Base-by-base conservation (phyloP, 2,113 vertebrate genomes). In the Chamaetylas fuelleborni region DNA sequence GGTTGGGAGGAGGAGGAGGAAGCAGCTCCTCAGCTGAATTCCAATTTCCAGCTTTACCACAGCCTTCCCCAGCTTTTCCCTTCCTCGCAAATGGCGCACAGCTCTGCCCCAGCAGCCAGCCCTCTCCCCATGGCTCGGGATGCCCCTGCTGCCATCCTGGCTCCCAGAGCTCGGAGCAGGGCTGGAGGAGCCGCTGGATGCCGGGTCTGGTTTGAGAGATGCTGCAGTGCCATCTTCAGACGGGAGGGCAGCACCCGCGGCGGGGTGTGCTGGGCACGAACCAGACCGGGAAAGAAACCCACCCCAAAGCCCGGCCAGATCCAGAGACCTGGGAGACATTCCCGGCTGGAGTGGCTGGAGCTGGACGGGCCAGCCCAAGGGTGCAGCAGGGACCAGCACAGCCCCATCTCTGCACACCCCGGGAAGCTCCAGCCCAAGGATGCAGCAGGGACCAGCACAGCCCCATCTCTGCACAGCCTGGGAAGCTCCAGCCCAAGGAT, bases 221-320 rank as follows among this genome's bases (percentile, higher is more conserved):
- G 88, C 11, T 93, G 88, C 93, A 97, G 92, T 93, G 96, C 96
- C 97, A 97, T 71, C 97, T 96, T 96, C 96, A 97, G 96, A 93
- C 93, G 76, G 95, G 57, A 86, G 71, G 91, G 85, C 91, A 82
- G 84, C 65, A 54, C 40, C 82, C 64, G 0, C 80, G 24, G 2
- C 5, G 0, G 28, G 36, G 40, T 2, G 2, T 5, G 12, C 36
- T 4, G 8, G 24, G 15, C 8, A 33, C 26, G 5, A 19, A 36
- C 0, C 4, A n/a, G 36, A 53, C 14, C 19, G 29, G n/a, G 2
- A 6, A 6, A 12, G 19, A 33, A 36, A 34, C 40, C 2, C 2
- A 47, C 12, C 53, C 31, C 15, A 43, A 64, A 92, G 29, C 10
- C 50, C 61, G 25, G 15, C 69, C 56, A 25, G 29, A 28, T 3